These are phyloP conservation scores for Hydropotes inermis DNA, from an alignment of 2,113 vertebrate genomes.

Conservation along the genomic window DNA sequence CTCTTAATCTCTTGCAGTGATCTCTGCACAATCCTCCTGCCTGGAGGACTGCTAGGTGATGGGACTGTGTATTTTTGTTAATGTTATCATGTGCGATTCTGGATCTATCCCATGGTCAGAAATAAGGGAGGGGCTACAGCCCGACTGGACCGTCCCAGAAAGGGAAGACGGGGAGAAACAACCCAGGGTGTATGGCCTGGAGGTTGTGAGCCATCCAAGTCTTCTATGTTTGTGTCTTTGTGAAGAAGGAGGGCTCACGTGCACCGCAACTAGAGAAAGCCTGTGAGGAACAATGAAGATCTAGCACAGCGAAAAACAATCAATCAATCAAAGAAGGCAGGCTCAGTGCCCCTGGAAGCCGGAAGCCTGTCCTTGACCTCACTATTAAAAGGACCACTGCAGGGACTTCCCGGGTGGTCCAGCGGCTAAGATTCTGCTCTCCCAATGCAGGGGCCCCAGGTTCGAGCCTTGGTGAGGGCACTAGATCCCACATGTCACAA, in stretches of 20 bases:
- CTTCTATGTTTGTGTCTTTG: neutral
- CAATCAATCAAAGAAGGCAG: neutral
- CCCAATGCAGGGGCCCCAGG: neutral
- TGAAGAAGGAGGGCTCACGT: rapidly evolving
- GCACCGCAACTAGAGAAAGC: neutral
- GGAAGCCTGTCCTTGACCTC: neutral
- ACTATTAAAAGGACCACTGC: neutral
- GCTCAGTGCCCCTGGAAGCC: neutral
- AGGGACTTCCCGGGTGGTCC: neutral
- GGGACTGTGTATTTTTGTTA: neutral
- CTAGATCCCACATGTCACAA: neutral
- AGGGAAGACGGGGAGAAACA: neutral
- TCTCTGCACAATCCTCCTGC: neutral
- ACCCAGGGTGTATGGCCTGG: rapidly evolving
- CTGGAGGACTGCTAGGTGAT: neutral
- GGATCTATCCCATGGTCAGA: neutral
- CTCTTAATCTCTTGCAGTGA: neutral
- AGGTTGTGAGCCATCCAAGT: neutral
- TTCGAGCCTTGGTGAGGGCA: neutral
- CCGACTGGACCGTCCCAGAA: neutral
- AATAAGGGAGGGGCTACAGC: neutral
- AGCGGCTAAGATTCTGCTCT: neutral
- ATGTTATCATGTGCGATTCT: neutral
- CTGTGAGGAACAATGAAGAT: neutral
- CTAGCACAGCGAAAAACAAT: neutral